Evolutionary conservation across 2,797 vertebrate species (phyloP), one percentile per base, ranked within the genome.

Genomic region (Spizella passerina): DNA sequence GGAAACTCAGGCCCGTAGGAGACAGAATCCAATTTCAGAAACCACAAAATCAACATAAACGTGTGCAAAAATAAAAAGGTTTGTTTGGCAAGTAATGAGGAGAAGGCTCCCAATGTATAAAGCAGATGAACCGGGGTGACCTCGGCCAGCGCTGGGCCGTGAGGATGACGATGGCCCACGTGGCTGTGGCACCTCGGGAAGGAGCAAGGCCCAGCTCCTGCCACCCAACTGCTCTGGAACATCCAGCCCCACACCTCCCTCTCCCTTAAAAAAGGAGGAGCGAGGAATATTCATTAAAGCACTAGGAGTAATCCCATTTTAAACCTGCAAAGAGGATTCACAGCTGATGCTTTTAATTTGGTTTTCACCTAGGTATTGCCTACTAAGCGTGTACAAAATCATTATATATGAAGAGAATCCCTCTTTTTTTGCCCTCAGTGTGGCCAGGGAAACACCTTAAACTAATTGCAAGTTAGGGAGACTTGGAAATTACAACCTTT

Each of bases 21-120:
- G 99, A 99, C 99, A 98, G 98, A 98, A 98, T 98, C 98, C 98
- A 98, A 98, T 99, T 99, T 98, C 98, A 98, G 96, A 98, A 99
- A 99, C 99, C 99, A 99, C 99, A 99, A 99, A 98, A 99, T 99
- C 98, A 99, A 99, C 99, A 99, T 97, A 97, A 98, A 98, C 97
- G 98, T 98, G 98, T 98, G 98, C 98, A 98, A 99, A 98, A 98
- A 98, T 98, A 98, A 98, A 98, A 98, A 98, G 97, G 98, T 97
- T 98, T 98, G 98, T 99, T 98, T 99, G 98, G 98, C 97, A 94
- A 98, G 97, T 97, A 97, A 98, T 97, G 98, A 98, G 98, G 97
- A 99, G 98, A 98, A 99, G 98, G 98, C 98, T 93, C 97, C 97
- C 98, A 98, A 98, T 98, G 98, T 98, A 97, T 97, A 96, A 98